phyloP scores from a whole-genome alignment of 2,113 vertebrate genomes.

The Leucopsar rothschildi region DNA sequence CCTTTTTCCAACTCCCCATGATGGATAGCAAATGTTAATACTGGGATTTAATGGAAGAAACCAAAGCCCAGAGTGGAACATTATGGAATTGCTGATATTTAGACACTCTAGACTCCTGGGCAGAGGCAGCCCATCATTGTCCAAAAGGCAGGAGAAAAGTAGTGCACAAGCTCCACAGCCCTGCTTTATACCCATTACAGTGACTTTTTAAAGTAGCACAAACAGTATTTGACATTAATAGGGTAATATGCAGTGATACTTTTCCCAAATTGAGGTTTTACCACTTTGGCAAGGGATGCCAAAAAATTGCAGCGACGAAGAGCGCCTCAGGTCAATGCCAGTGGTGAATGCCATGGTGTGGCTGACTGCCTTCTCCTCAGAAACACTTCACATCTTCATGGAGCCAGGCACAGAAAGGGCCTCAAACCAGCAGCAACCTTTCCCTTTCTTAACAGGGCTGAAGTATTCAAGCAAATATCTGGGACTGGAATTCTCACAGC shows the following conservation, averaged over 20 bases:
- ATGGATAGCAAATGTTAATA: background rate
- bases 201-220: background rate
- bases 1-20: background rate
- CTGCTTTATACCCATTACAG: background rate
- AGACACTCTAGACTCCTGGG: background rate
- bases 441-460: background rate
- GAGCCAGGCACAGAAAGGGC: background rate
- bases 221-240: background rate
- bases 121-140: rapidly evolving
- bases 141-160: background rate
- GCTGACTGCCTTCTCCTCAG: background rate
- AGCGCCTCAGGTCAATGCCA: background rate
- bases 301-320: background rate
- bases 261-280: background rate
- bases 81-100: background rate
- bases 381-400: background rate
- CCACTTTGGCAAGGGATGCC: background rate
- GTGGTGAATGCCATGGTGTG: background rate
- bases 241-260: background rate
- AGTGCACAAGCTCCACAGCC: background rate
- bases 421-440: background rate
- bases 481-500: background rate
- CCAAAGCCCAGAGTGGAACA: background rate
- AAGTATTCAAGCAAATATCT: background rate
- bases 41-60: background rate